Base-by-base conservation (phyloP, 2,888 invertebrate species). In the Pinctada fucata region DNA sequence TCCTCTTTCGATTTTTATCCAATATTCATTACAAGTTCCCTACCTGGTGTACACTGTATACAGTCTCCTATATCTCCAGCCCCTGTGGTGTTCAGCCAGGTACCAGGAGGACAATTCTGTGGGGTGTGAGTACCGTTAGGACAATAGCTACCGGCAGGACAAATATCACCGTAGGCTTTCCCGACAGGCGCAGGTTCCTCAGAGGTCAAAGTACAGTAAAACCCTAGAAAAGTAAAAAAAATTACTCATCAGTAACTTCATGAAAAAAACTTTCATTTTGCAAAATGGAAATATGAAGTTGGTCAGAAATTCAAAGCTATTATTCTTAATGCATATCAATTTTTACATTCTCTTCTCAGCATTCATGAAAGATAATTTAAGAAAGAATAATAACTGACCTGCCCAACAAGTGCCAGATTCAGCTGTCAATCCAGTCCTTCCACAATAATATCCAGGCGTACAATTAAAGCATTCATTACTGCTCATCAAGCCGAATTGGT, bases 361-460 rank as follows among this genome's bases (percentile, higher is more conserved):
- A 31, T 31, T 31, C 31, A 31, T 31, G 31, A 31, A 31, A 31
- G 31, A 31, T 31, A 31, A 31, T 31, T 31, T 31, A 31, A 31
- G 31, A 31, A 31, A 31, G 31, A 31, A 31, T 31, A 31, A 31
- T 31, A 13, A 72, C 86, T 83, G 75, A 90, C 91, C 91, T 76
- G 90, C 91, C 85, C 87, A 88, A 82, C 91, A 92, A 4, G 83
- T 83, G 31, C 90, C 91, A 16, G 90, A 85, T 49, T 85, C 89
- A 0, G 76, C 80, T 3, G 88, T 90, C n/a, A 91, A 86, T 52
- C 91, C 91, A 0, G 88, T 87, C 48, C 72, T 85, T 47, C 84
- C 85, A 83, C 91, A 91, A 84, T 90, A 90, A 79, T 85, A 86
- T 2, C 91, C 91, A 16, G 90, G 88, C 0, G 89, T 89, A 79